phyloP scores from a whole-genome alignment of 2,888 invertebrate species.

The Microplitis deprimator region DNA sequence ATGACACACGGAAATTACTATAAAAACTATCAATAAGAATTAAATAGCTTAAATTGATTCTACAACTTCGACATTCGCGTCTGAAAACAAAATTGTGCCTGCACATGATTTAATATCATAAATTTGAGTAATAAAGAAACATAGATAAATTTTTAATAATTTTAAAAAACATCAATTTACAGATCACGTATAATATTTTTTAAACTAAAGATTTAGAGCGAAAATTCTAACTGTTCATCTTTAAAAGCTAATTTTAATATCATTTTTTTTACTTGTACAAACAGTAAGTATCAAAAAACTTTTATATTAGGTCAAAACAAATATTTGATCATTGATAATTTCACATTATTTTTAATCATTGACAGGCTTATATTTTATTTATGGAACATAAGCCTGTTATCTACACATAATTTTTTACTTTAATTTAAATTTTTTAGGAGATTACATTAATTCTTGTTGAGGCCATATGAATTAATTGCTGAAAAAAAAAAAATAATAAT shows the following conservation, averaged over 20 bases:
- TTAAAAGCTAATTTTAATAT: too few relatives aligned
- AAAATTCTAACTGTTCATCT: not conserved
- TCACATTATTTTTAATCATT: too few relatives aligned
- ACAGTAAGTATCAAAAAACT: too few relatives aligned
- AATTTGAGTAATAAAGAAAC: not conserved
- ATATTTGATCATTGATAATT: too few relatives aligned
- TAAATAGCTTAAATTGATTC: not conserved
- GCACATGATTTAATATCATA: not conserved
- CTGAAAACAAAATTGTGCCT: not conserved
- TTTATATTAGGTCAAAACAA: too few relatives aligned
- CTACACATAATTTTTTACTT: not conserved
- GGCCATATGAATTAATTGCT: slow-evolving; percentile 84
- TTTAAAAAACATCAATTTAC: not conserved
- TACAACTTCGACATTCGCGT: not conserved
- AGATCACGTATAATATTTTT: not conserved
- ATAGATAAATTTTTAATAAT: not conserved
- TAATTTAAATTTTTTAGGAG: not conserved
- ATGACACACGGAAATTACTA: not conserved
- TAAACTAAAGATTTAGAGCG: not conserved
- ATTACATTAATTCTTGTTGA: slow-evolving; percentile 73
- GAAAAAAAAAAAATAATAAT: slow-evolving; percentile 69
- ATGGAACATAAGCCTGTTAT: not conserved
- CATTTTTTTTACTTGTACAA: too few relatives aligned
- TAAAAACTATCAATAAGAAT: not conserved
- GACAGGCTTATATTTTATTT: not conserved